These are phyloP conservation scores for Cisticola juncidis DNA, from an alignment of 2,113 vertebrate species.

Conservation along the genomic window DNA sequence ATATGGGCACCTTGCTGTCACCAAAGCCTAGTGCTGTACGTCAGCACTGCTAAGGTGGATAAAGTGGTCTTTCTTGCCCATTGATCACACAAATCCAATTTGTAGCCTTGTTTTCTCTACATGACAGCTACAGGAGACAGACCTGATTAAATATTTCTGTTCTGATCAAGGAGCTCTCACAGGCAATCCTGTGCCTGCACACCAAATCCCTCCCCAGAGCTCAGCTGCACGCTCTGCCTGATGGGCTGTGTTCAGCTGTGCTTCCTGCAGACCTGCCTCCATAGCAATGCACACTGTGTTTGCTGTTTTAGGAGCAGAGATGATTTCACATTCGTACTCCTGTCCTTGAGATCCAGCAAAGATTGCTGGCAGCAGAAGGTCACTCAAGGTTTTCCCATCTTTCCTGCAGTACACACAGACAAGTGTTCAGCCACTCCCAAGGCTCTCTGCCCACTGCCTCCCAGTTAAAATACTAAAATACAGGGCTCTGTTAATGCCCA, in stretches of 20 bases:
- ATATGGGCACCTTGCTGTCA: background rate
- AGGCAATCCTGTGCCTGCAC: background rate
- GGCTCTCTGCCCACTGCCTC: background rate
- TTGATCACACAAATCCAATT: conserved; percentile 40
- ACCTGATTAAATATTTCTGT: conserved; percentile 37
- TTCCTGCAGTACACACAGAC: background rate
- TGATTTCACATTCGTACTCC: background rate
- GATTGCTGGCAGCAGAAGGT: fast-evolving
- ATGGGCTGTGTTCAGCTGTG: background rate
- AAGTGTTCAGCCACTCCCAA: background rate
- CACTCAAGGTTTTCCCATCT: background rate
- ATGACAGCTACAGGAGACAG: conserved; percentile 9
- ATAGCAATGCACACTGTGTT: fast-evolving
- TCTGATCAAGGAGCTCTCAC: conserved; percentile 6
- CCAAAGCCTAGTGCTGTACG: background rate
- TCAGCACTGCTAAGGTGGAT: background rate
- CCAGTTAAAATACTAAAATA: background rate
- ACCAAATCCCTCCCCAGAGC: background rate
- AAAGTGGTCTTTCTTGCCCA: conserved; percentile 23
- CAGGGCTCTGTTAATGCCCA: background rate
- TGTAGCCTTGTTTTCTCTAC: conserved; percentile 35
- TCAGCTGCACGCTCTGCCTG: background rate
- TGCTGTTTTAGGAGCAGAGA: background rate
- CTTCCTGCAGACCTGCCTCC: background rate
- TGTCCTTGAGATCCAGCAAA: background rate